Evolutionary conservation across 2,113 vertebrate species (phyloP).

Genomic region (Motacilla alba): DNA sequence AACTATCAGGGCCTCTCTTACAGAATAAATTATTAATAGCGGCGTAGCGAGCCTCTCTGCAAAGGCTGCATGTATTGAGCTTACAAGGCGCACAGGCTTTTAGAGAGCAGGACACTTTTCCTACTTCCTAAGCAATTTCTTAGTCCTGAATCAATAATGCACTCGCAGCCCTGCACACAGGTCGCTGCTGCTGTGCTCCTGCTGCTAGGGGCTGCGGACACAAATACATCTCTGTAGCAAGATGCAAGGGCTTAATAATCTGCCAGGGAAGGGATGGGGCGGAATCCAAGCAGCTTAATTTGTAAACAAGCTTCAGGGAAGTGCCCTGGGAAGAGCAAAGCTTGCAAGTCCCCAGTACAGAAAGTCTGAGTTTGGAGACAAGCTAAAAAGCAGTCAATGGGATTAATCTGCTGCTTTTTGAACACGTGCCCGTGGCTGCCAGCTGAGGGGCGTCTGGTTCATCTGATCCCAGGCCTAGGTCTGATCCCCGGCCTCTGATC

Average conservation of each 20-base stretch:
- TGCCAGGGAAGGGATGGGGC: not conserved
- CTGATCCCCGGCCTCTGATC: not conserved
- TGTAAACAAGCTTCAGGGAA: not conserved
- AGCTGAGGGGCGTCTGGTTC: not conserved
- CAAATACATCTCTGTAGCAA: not conserved
- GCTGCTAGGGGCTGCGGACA: not conserved
- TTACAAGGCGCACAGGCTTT: slow-evolving; percentile 71
- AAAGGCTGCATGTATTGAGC: slow-evolving; percentile 68
- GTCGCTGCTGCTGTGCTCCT: not conserved
- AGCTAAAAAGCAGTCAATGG: not conserved
- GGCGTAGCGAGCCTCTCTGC: slow-evolving; percentile 78
- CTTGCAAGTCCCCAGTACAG: not conserved
- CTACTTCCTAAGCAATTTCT: slow-evolving; percentile 82
- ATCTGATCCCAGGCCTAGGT: not conserved
- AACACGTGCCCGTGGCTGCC: accelerated
- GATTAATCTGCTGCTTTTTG: not conserved
- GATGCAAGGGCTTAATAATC: not conserved
- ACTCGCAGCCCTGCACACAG: slow-evolving; percentile 24
- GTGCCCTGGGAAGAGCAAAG: not conserved
- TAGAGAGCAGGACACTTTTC: slow-evolving; percentile 77
- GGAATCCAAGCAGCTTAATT: not conserved
- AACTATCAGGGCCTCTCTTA: slow-evolving; percentile 34
- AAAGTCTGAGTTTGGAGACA: not conserved
- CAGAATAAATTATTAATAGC: slow-evolving; percentile 94
- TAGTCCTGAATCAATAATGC: slow-evolving; percentile 77